These are phyloP conservation scores for Chymomyza amoena DNA, from an alignment of 2,888 invertebrate genomes.

Conservation along the genomic window DNA sequence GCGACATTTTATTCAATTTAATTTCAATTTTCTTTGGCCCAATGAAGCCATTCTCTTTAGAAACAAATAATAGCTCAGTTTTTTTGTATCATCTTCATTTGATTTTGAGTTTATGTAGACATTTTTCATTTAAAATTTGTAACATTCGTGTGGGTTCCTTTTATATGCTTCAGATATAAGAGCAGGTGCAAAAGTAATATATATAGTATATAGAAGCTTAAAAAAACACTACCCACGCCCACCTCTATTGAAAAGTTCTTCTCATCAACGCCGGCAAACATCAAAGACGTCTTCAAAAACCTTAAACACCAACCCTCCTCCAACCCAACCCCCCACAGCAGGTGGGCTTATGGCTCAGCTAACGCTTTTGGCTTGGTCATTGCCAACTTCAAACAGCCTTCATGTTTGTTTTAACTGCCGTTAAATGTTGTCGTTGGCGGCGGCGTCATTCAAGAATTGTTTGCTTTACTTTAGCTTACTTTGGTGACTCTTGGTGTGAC, in stretches of 20 bases:
- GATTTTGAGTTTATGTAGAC: too few relatives aligned
- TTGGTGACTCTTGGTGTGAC: not conserved
- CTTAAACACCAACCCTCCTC: not conserved
- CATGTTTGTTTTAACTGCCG: constrained; percentile 33
- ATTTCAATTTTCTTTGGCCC: too few relatives aligned
- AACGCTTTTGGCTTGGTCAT: constrained; percentile 45
- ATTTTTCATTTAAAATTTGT: too few relatives aligned
- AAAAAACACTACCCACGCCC: not conserved
- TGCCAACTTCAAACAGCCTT: constrained; percentile 37
- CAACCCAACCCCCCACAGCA: constrained; percentile 24
- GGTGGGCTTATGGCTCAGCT: constrained; percentile 1
- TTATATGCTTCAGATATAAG: too few relatives aligned
- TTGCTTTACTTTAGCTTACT: constrained; percentile 46
- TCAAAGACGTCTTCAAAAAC: not conserved
- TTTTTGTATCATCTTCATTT: too few relatives aligned
- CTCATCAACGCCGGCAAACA: not conserved
- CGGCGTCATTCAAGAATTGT: constrained; percentile 40
- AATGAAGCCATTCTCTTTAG: too few relatives aligned
- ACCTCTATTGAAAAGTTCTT: not conserved
- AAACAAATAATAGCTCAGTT: too few relatives aligned
- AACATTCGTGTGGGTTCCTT: too few relatives aligned
- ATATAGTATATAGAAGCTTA: too few relatives aligned
- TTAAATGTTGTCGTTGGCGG: constrained; percentile 15
- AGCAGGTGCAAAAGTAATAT: too few relatives aligned
- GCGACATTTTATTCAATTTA: too few relatives aligned